phyloP scores from a whole-genome alignment of 2,888 invertebrate genomes.

The Xanthia togata region DNA sequence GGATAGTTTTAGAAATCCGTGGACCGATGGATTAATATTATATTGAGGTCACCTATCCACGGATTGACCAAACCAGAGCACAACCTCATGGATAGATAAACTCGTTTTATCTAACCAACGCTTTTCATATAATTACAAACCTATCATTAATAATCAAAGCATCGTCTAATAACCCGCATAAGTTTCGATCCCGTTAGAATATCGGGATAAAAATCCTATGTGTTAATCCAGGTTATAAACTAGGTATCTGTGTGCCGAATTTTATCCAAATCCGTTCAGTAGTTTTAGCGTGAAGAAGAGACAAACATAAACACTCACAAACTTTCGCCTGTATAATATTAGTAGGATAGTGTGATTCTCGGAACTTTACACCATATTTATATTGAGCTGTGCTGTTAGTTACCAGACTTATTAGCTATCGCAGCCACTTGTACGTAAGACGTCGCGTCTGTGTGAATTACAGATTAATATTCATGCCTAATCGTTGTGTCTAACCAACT shows the following conservation, averaged over 20 bases:
- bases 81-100: neutral
- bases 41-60: neutral
- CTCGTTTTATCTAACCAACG: neutral
- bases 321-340: no score
- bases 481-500: slow-evolving; percentile 38
- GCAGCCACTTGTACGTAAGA: slow-evolving; percentile 28
- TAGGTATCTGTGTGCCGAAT: no score
- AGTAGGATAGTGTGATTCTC: no score
- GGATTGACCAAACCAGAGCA: neutral
- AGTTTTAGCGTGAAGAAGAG: no score
- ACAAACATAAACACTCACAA: no score
- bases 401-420: slow-evolving; percentile 48
- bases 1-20: neutral
- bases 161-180: no score
- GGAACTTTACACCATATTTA: slow-evolving; percentile 34
- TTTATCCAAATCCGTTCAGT: no score
- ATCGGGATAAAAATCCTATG: no score
- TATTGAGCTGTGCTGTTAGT: slow-evolving; percentile 42
- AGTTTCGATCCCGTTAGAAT: no score
- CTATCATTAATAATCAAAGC: slow-evolving; percentile 4
- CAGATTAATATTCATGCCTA: slow-evolving; percentile 46
- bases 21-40: neutral
- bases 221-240: no score
- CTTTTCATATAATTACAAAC: neutral
- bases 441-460: slow-evolving; percentile 36